These are phyloP conservation scores for Littorina saxatilis DNA, from an alignment of 1,140 invertebrate species.

Conservation along the genomic window DNA sequence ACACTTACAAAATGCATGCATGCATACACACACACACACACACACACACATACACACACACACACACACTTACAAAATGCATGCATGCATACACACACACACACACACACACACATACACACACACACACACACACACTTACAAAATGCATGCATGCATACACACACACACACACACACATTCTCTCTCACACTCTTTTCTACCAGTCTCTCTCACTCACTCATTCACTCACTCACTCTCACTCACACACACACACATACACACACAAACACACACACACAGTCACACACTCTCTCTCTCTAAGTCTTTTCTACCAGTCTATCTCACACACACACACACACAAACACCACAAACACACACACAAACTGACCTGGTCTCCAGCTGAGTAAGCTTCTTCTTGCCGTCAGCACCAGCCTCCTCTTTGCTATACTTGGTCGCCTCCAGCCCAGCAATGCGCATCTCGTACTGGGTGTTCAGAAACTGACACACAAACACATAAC, in stretches of 20 bases:
- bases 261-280: not conserved
- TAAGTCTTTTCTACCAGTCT: not conserved
- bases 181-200: too few relatives aligned
- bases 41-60: too few relatives aligned
- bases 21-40: too few relatives aligned
- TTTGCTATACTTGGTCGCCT: not conserved
- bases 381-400: not conserved
- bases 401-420: not conserved
- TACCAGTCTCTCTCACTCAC: too few relatives aligned
- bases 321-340: not conserved
- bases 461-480: slow-evolving; percentile 34
- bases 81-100: too few relatives aligned
- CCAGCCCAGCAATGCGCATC: slow-evolving; percentile 9
- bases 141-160: too few relatives aligned
- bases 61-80: too few relatives aligned
- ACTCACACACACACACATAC: not conserved
- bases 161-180: too few relatives aligned
- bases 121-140: slow-evolving; percentile 14
- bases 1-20: too few relatives aligned
- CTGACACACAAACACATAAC: slow-evolving; percentile 23
- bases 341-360: not conserved
- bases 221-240: not conserved
- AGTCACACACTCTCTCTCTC: not conserved
- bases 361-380: slow-evolving; percentile 18
- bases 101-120: not conserved